Conservation (phyloP, 2,888 invertebrate species). For the Andrena haemorrhoa region DNA sequence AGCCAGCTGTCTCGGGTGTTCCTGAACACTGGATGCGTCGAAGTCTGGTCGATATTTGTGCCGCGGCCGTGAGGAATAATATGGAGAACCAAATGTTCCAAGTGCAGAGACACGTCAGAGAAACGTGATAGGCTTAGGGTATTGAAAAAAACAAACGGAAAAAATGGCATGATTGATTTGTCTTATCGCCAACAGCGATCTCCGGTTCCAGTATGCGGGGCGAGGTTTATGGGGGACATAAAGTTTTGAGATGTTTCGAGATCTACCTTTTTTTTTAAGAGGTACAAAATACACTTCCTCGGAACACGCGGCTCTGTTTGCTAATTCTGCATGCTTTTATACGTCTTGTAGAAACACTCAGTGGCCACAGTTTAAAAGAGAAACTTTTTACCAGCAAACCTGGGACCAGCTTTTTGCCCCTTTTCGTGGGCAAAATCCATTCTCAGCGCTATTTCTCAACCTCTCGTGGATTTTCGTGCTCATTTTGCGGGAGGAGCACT, state of each 20-base stretch:
- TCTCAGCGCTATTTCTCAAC: too few relatives aligned
- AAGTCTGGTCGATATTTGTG: slow-evolving; percentile 8
- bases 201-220: background rate
- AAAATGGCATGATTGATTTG: background rate
- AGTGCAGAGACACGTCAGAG: background rate
- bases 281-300: too few relatives aligned
- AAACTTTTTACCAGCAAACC: too few relatives aligned
- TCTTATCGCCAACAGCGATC: background rate
- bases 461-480: background rate
- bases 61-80: background rate
- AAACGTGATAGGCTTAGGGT: background rate
- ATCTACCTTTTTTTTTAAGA: too few relatives aligned
- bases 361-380: too few relatives aligned
- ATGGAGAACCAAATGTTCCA: background rate
- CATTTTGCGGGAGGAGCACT: background rate
- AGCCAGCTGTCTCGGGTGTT: background rate
- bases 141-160: background rate
- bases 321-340: too few relatives aligned
- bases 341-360: too few relatives aligned
- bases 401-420: too few relatives aligned
- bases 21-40: slow-evolving; percentile 2
- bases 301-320: too few relatives aligned
- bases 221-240: background rate
- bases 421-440: too few relatives aligned
- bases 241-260: background rate